Conservation (phyloP, 1,140 invertebrate species). For the Elymnias hypermnestra region DNA sequence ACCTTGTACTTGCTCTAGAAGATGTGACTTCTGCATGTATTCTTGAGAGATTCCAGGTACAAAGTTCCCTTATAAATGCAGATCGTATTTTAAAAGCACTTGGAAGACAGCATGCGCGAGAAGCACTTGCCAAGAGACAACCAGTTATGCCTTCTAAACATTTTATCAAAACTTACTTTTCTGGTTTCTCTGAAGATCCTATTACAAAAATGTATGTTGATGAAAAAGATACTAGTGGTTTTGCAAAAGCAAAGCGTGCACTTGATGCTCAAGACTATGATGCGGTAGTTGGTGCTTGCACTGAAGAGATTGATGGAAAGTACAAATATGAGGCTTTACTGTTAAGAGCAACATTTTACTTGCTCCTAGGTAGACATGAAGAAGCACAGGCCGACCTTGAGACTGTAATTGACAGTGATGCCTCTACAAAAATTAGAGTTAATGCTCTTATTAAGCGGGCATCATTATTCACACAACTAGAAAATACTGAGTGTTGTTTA, state of each 20-base stretch:
- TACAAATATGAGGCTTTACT: slow-evolving; percentile 82
- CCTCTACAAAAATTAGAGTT: slow-evolving; percentile 80
- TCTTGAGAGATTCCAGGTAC: slow-evolving; percentile 91
- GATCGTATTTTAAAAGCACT: slow-evolving; percentile 91
- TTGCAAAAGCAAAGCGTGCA: slow-evolving; percentile 80
- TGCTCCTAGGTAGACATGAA: slow-evolving; percentile 84
- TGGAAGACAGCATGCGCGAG: slow-evolving; percentile 83
- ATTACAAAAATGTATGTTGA: slow-evolving; percentile 67
- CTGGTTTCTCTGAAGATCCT: slow-evolving; percentile 90
- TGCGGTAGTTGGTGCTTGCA: slow-evolving; percentile 86
- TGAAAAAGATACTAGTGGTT: slow-evolving; percentile 73
- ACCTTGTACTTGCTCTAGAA: slow-evolving; percentile 89
- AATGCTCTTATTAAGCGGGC: slow-evolving; percentile 95
- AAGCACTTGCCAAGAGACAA: slow-evolving; percentile 81
- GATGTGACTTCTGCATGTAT: slow-evolving; percentile 95
- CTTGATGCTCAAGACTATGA: slow-evolving; percentile 85
- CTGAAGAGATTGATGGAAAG: slow-evolving; percentile 82
- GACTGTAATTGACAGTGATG: slow-evolving; percentile 76
- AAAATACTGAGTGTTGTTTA: slow-evolving; percentile 84
- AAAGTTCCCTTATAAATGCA: slow-evolving; percentile 85
- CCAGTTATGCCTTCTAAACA: slow-evolving; percentile 88
- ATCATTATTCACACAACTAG: slow-evolving; percentile 87
- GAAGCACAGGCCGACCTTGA: slow-evolving; percentile 86
- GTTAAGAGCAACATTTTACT: slow-evolving; percentile 88
- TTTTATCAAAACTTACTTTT: slow-evolving; percentile 90